Base-by-base conservation (phyloP, 2,888 invertebrate species). In the Parochlus steinenii region DNA sequence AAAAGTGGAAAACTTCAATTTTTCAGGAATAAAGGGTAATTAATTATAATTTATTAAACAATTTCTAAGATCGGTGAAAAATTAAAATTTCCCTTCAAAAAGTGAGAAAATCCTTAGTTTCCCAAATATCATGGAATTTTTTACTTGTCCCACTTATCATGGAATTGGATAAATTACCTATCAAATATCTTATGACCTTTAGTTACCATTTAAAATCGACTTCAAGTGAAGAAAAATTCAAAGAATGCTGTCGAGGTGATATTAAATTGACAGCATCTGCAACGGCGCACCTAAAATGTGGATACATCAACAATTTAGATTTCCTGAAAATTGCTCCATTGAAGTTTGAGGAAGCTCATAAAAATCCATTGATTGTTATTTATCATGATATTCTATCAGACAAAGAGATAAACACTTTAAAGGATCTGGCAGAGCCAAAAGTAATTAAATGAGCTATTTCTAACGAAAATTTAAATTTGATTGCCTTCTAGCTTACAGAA, bases 401-500 rank as follows among this genome's bases (percentile, higher is more conserved):
- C 42, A 46, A 47, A 2, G 74, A 77, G 51, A 69, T 72, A 20
- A 54, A 55, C 10, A 47, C 48, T 2, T 55, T 75, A 28, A 62
- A 65, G 43, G 45, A 55, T 12, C 42, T 72, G 4, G 65, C 68
- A 2, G 53, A 51, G 12, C 65, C 69, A 3, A 60, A 54, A 48
- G 67, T 72, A 45, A 32, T 37, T 11, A 40, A 71, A 58, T 44
- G 53, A 23, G 31, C 2, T 0, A 42, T 92, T 39, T 81, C 85
- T 0, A 83, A 85, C 1, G 79, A 81, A 1, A 85, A 86, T 58
- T 82, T 86, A 1, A 85, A 92, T n/a, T 71, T 79, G 48, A 62
- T 89, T 38, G 83, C n/a, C n/a, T n/a, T n/a, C n/a, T n/a, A n/a
- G n/a, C n/a, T n/a, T n/a, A n/a, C n/a, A n/a, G n/a, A n/a, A n/a